Evolutionary conservation across 1,140 invertebrate species (phyloP), one percentile per base, ranked within the genome.

Genomic region (Luehdorfia chinensis): DNA sequence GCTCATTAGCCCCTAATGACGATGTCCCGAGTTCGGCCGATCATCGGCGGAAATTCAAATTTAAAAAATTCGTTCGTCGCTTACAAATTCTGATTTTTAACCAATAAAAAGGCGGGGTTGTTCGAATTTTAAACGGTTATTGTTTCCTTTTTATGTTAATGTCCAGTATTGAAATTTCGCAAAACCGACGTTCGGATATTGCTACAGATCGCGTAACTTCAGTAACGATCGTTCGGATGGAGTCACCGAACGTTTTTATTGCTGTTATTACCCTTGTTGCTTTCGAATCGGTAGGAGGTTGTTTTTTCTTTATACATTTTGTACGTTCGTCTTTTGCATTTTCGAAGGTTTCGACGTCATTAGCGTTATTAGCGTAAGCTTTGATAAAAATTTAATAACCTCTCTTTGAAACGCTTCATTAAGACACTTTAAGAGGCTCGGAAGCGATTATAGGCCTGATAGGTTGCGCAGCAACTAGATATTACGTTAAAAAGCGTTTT

Each of bases 101-200:
- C 52, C 67, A 80, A 76, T 75, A 85, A 81, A 78, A 76, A 69
- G 62, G 55, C 50, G 52, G 34, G 34, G 59, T 65, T 65, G 61
- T 72, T 63, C 72, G 66, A 79, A 77, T 75, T 80, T 83, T 80
- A 78, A 83, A 84, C 67, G 76, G 75, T 77, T 84, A 84, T 80
- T 79, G 73, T 84, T 77, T 75, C 71, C 70, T 76, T 76, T 84
- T 84, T 83, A 84, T 76, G 78, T 75, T 84, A 83, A 83, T 84
- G 70, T 57, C 59, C 66, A 65, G 68, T 75, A 78, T 84, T 79
- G 75, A 78, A 78, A 78, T 75, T 75, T 69, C 58, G 64, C 39
- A 28, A 43, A 59, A 74, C 63, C 66, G 69, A 65, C 65, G 65
- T 64, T 66, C 64, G 63, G 68, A 73, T 63, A 75, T 73, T 66